A percentile compares a stretch with the other conserved stretches of the same genome.
Conservation (phyloP, 1,140 invertebrate species). For the Triops cancriformis region DNA sequence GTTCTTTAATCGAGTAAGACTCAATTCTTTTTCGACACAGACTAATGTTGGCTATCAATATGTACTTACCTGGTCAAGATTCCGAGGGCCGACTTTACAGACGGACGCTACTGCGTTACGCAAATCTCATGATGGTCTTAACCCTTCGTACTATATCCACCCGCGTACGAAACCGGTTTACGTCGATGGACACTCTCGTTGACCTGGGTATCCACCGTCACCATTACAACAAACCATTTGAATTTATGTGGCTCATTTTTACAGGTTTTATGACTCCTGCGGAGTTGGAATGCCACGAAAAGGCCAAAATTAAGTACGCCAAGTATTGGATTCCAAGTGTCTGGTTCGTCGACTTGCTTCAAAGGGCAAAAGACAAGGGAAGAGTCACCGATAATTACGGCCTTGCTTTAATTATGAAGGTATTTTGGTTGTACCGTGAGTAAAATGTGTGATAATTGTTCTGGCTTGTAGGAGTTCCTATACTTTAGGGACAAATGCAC, state of each 20-base stretch:
- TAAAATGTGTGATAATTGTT: neutral
- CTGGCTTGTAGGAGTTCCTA: slow-evolving; percentile 54
- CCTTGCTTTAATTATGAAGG: slow-evolving; percentile 58
- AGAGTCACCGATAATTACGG: slow-evolving; percentile 50
- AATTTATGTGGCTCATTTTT: neutral
- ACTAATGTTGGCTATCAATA: slow-evolving; percentile 53
- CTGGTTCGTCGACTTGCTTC: slow-evolving; percentile 54
- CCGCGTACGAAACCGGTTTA: slow-evolving; percentile 62
- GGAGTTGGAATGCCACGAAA: slow-evolving; percentile 49
- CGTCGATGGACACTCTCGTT: slow-evolving; percentile 62
- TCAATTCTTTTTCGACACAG: slow-evolving; percentile 39
- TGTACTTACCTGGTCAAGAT: slow-evolving; percentile 53
- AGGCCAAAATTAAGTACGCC: slow-evolving; percentile 49
- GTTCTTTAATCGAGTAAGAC: slow-evolving; percentile 1
- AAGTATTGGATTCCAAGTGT: slow-evolving; percentile 60
- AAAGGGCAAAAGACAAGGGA: slow-evolving; percentile 41
- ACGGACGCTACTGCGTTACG: slow-evolving; percentile 55
- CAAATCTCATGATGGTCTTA: slow-evolving; percentile 55
- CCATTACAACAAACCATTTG: neutral
- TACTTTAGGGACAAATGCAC: slow-evolving; percentile 58
- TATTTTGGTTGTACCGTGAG: slow-evolving; percentile 29
- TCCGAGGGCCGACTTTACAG: slow-evolving; percentile 52
- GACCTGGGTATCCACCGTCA: slow-evolving; percentile 51
- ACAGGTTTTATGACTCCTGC: slow-evolving; percentile 54
- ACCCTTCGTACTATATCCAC: slow-evolving; percentile 60